Evolutionary conservation across 2,113 vertebrate species (phyloP).

Genomic region (Antechinus flavipes): DNA sequence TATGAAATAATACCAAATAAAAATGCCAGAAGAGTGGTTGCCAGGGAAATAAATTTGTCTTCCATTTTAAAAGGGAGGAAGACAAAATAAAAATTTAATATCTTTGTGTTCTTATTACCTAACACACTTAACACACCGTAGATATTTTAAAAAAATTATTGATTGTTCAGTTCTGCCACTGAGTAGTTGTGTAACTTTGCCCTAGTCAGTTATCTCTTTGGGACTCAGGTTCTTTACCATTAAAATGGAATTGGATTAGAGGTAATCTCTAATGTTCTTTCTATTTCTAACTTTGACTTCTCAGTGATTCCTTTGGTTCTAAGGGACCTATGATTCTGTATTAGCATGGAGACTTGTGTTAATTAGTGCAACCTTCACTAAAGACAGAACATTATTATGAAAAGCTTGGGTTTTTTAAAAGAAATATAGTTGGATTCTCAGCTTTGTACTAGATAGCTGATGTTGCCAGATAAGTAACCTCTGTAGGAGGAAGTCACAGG

Average conservation of each 20-base stretch:
- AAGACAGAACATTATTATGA: background rate
- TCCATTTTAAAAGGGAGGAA: background rate
- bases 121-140: background rate
- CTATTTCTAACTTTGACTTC: background rate
- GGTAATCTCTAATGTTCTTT: background rate
- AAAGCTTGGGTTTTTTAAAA: background rate
- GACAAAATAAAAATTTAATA: background rate
- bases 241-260: background rate
- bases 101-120: background rate
- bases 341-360: background rate
- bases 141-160: background rate
- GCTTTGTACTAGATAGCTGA: background rate
- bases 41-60: background rate
- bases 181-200: background rate
- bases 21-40: background rate
- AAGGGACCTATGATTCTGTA: background rate
- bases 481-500: background rate
- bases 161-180: background rate
- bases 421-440: background rate
- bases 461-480: background rate
- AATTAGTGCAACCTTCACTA: background rate
- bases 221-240: background rate
- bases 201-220: background rate
- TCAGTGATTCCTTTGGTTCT: background rate
- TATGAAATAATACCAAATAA: background rate